Conservation (phyloP, 2,113 vertebrate species). For the Peromyscus polionotus region DNA sequence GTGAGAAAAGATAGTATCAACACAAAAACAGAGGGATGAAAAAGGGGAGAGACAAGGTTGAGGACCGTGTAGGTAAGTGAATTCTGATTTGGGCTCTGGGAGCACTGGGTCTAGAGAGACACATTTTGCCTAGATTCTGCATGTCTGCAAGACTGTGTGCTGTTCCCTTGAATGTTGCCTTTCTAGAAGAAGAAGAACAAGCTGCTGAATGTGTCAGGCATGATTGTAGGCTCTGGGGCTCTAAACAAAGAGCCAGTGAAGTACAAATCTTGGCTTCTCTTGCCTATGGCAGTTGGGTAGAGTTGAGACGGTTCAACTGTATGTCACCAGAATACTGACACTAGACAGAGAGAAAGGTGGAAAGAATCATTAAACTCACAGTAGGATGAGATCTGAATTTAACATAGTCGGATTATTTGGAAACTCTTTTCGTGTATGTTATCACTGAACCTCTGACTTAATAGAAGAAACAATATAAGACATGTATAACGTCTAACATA, state of each 20-base stretch:
- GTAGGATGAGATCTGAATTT: neutral
- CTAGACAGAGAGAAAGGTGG: neutral
- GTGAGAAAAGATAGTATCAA: neutral
- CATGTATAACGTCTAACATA: neutral
- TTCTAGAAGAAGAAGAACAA: neutral
- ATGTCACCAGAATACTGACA: too few relatives aligned
- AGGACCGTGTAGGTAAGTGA: neutral
- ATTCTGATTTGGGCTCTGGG: neutral
- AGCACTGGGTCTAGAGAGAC: neutral
- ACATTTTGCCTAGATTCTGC: neutral
- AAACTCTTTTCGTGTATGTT: neutral
- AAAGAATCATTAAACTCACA: neutral
- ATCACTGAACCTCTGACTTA: neutral
- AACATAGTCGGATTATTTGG: neutral
- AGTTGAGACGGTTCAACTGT: neutral
- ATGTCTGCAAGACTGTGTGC: neutral
- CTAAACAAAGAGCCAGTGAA: neutral
- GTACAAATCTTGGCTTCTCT: neutral
- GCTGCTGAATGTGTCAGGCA: neutral
- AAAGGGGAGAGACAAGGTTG: neutral
- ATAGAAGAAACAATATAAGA: neutral
- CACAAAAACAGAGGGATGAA: neutral
- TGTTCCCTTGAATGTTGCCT: neutral
- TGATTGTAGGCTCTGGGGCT: neutral
- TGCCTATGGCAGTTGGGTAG: neutral